Base-by-base conservation (phyloP, 23 tunicate species). In the Halocynthia aurantium region DNA sequence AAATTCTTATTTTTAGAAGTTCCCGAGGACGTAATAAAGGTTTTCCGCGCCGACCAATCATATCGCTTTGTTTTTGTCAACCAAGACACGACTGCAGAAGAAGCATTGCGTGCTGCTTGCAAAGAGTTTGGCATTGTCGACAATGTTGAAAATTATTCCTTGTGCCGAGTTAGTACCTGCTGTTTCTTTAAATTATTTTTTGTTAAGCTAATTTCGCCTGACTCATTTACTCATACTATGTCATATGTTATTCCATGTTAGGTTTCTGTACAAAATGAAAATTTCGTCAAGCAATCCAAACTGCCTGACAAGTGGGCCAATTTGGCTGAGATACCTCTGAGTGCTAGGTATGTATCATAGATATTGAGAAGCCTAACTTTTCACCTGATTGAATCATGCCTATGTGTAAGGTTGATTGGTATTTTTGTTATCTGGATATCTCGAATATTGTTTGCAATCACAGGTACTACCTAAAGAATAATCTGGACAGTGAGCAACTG, bases 21-120 rank as follows among this genome's bases (percentile, higher is more conserved):
- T n/a, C 99, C 99, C 7, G 96, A 94, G 67, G 99, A 94, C 64
- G 96, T 88, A 0, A 88, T 94, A 52, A 94, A 94, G 64, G 86
- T 94, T 7, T 94, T 86, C 86, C 72, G 85, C 49, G 84, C 91
- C 60, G 99, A 94, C 58, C 99, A 94, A 57, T 77, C 84, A 0
- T 84, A 61, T 54, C 71, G 84, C 11, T 94, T 81, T 64, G 55
- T 94, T 44, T 94, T 81, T 56, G 90, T 94, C 15, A 94, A 82
- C 55, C 86, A 70, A 8, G 96, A 94, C 66, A 94, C 96, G 50
- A 94, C 99, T 6, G 99, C 99, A 5, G 83, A 78, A 10, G 99
- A 94, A 53, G 96, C 85, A 6, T 90, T 88, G 9, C 71, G 17
- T 9, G 12, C 66, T 17, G 99, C 99, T 10, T 88, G 90, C 77